These are phyloP conservation scores for Hexactinellida sp. DNA, from an alignment of 37 sponge, comb jelly and placozoan species.

Conservation along the genomic window DNA sequence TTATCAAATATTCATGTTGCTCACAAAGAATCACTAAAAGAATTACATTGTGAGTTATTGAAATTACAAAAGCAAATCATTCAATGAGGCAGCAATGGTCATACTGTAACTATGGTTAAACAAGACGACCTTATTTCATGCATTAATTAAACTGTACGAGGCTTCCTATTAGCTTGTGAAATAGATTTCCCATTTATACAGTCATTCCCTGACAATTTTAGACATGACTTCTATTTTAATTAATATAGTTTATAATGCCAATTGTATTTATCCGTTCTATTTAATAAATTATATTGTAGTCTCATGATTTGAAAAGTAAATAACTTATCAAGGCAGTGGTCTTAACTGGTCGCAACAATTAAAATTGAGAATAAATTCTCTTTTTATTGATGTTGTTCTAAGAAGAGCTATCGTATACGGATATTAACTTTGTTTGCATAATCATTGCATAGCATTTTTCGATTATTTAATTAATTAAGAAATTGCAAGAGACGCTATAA, in stretches of 20 bases:
- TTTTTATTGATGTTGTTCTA: not conserved
- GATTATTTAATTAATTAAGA: not conserved
- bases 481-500: not conserved
- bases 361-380: not conserved
- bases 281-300: too few relatives aligned
- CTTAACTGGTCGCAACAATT: too few relatives aligned
- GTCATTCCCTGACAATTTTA: not conserved
- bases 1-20: constrained; percentile 14
- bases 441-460: not conserved
- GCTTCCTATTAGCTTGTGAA: not conserved
- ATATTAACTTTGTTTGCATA: not conserved
- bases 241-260: too few relatives aligned
- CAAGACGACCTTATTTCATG: not conserved
- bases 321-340: too few relatives aligned
- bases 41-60: not conserved
- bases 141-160: not conserved
- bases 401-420: not conserved
- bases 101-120: not conserved
- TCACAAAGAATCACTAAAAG: not conserved
- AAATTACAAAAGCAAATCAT: not conserved
- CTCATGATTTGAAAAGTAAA: too few relatives aligned
- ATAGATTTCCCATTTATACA: not conserved
- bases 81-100: not conserved
- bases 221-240: too few relatives aligned
- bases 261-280: too few relatives aligned